A percentile compares a stretch with the other conserved stretches of the same genome.
These are phyloP conservation scores for Lepidochitona cinerea DNA, from an alignment of 2,888 invertebrate species.

Conservation along the genomic window DNA sequence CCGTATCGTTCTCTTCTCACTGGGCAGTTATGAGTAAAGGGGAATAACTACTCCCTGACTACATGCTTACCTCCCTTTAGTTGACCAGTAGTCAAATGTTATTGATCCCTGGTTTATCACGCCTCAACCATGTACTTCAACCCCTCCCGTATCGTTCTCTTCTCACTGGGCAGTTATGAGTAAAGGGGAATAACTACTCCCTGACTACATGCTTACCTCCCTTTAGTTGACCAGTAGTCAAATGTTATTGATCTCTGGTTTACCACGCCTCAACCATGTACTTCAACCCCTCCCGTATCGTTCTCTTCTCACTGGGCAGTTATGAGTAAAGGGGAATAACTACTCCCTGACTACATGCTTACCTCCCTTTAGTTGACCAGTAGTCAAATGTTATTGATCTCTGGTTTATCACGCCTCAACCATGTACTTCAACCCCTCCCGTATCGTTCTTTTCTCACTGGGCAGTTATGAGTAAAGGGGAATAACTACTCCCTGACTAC, in stretches of 20 bases:
- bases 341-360: too few species aligned
- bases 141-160: conserved; percentile 63
- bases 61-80: too few species aligned
- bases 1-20: conserved; percentile 64
- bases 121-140: conserved; percentile 74
- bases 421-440: conserved; percentile 72
- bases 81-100: too few species aligned
- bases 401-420: conserved; percentile 79
- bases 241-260: conserved; percentile 97
- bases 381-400: too few species aligned
- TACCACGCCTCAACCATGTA: conserved; percentile 74
- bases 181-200: too few species aligned
- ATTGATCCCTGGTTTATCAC: conserved; percentile 89
- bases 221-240: too few species aligned
- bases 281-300: conserved; percentile 69
- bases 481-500: too few species aligned
- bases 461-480: not conserved
- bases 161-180: conserved; percentile 41
- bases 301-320: conserved; percentile 56
- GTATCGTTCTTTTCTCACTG: conserved; percentile 65
- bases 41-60: too few species aligned
- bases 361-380: too few species aligned
- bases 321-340: not conserved
- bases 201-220: too few species aligned
- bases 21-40: conserved; percentile 18